Evolutionary conservation across 2,797 vertebrate species (phyloP).

Genomic region (Pseudochirops corinnae): DNA sequence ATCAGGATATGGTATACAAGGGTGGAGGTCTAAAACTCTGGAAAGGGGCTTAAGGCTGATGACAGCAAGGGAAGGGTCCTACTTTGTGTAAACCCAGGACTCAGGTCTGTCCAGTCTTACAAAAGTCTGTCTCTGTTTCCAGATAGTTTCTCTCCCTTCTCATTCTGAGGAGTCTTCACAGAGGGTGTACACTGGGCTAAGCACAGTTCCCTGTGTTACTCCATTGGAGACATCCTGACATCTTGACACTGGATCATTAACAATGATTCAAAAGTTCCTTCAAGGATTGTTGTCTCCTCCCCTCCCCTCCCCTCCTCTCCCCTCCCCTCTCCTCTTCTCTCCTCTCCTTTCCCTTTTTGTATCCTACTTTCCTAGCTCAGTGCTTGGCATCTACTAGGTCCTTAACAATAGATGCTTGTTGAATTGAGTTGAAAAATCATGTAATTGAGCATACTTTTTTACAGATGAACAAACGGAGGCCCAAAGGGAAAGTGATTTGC

Average conservation of each 20-base stretch:
- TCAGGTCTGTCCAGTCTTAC: too few species aligned
- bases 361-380: not conserved
- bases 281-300: not conserved
- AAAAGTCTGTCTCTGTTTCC: too few species aligned
- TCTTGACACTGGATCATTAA: not conserved
- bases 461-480: not conserved
- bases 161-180: too few species aligned
- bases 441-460: not conserved
- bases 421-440: not conserved
- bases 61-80: too few species aligned
- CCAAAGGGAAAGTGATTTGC: not conserved
- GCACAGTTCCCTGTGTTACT: not conserved
- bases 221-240: not conserved
- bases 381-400: not conserved
- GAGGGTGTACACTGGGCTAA: not conserved
- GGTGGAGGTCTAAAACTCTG: too few species aligned
- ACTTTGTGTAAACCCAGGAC: too few species aligned
- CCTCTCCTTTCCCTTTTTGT: not conserved
- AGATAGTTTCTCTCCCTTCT: too few species aligned
- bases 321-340: too few species aligned
- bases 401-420: not conserved
- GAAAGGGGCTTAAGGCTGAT: too few species aligned
- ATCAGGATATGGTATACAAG: too few species aligned
- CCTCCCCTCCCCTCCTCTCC: too few species aligned
- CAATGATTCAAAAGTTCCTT: not conserved